Conservation (phyloP, 2,113 vertebrate genomes). For the Microcebus jonahi region DNA sequence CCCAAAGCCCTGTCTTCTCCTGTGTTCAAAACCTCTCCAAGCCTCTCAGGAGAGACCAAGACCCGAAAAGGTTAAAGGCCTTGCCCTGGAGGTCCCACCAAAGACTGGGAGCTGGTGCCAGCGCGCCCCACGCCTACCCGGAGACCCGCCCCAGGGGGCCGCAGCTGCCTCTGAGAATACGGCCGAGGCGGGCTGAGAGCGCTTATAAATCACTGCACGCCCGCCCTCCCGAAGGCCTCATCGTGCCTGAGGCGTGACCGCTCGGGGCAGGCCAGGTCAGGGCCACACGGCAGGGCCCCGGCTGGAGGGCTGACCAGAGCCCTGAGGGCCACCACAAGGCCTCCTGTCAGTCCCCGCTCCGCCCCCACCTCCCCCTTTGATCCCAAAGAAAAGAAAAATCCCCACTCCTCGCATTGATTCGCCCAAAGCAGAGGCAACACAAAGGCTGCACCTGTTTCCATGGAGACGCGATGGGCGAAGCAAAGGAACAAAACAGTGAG, state of each 20-base stretch:
- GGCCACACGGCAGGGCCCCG: accelerated
- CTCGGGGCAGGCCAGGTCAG: not conserved
- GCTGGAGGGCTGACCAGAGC: not conserved
- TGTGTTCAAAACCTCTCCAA: not conserved
- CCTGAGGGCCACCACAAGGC: not conserved
- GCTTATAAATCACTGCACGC: not conserved
- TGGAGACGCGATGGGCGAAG: slow-evolving; percentile 82
- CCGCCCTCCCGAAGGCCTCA: not conserved
- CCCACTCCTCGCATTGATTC: slow-evolving; percentile 69
- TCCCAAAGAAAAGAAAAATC: slow-evolving; percentile 55
- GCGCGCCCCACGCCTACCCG: not conserved
- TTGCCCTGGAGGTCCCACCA: not conserved
- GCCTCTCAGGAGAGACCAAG: not conserved
- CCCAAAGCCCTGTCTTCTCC: not conserved
- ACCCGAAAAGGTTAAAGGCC: not conserved
- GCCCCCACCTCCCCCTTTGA: slow-evolving; percentile 61
- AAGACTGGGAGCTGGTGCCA: not conserved
- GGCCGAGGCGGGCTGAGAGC: not conserved
- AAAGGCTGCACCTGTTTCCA: slow-evolving; percentile 82
- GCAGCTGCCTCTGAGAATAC: not conserved
- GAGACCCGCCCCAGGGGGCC: not conserved
- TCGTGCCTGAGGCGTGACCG: accelerated
- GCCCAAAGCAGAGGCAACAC: slow-evolving; percentile 79
- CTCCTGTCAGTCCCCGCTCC: not conserved
- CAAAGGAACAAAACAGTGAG: slow-evolving; percentile 75